Base-by-base conservation (phyloP, 92 coral and sea anemone genomes). In the Isaurus tuberculatus region DNA sequence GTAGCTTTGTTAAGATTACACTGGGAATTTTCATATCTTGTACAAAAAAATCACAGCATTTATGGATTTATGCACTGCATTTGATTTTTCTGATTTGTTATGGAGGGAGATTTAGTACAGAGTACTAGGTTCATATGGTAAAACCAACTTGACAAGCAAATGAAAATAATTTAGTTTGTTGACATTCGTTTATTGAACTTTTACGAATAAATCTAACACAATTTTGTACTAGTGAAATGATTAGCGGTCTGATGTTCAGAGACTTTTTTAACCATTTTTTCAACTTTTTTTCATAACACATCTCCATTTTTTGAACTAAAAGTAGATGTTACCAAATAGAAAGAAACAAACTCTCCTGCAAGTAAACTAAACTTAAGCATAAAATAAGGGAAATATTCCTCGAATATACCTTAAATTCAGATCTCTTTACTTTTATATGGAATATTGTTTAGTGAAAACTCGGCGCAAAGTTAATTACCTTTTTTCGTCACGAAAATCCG, bases 131-230 rank as follows among this genome's bases (percentile, higher is more conserved):
- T 77, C 53, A 57, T 58, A 61, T 58, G 70, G 23, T 23, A 33
- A 77, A 60, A 58, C 33, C 23, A 26, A 25, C 33, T n/a, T 36
- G 67, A 15, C 64, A 77, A 77, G 70, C 14, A 40, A 23, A 27
- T 40, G 44, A 77, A 77, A 77, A 77, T 3, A 75, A 23, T 19
- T 36, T 77, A 60, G 17, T 77, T 60, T 77, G 68, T 77, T 77
- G 67, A 40, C 82, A 57, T 60, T 77, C 15, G 13, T 37, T 77
- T 36, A 36, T 58, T 77, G 51, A 36, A 36, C 33, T 60, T 32
- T 36, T 44, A 29, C 70, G 34, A 17, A 10, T 32, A 26, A 15
- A 63, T 77, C 55, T 77, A 32, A 30, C 69, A 58, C 69, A 77
- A 60, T 20, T 33, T 34, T 57, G 13, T 15, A 6, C 55, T 26